A percentile compares a stretch with the other conserved stretches of the same genome.
phyloP scores from a whole-genome alignment of 2,797 vertebrate genomes.

The Cephalopachus bancanus region DNA sequence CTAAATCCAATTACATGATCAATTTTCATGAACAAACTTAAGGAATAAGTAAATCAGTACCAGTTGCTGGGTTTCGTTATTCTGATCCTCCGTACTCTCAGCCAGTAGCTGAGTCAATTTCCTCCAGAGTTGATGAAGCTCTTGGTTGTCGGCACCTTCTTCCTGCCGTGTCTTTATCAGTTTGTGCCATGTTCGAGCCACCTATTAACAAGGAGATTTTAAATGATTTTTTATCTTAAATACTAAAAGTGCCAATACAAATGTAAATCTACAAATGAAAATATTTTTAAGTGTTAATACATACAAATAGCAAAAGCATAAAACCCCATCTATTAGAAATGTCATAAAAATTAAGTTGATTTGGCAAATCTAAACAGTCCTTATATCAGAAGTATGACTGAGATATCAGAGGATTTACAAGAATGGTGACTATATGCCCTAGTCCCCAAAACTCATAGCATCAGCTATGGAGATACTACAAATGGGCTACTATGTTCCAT shows the following conservation, averaged over 20 bases:
- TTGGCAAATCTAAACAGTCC: background rate
- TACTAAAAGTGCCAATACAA: constrained; percentile 26
- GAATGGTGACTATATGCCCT: background rate
- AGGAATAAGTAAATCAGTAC: constrained; percentile 87
- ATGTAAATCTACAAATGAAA: constrained; percentile 48
- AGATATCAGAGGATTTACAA: background rate
- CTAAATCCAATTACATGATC: constrained; percentile 44
- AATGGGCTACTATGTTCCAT: background rate
- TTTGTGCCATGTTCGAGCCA: constrained; percentile 92
- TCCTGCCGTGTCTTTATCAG: constrained; percentile 92
- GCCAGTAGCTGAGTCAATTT: constrained; percentile 93
- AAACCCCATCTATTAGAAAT: background rate
- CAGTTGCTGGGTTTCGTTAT: constrained; percentile 93
- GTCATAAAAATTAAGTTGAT: background rate
- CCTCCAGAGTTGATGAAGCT: constrained; percentile 93
- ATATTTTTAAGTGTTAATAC: constrained; percentile 39
- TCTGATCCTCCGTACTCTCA: constrained; percentile 88
- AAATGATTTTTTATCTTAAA: constrained; percentile 33
- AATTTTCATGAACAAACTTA: background rate
- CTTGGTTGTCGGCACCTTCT: constrained; percentile 90
- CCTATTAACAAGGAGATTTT: constrained; percentile 87
- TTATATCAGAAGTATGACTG: constrained; percentile 1
- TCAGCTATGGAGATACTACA: background rate
- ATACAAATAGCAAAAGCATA: constrained; percentile 47
- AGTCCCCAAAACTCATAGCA: background rate